Evolutionary conservation across 2,888 invertebrate species (phyloP).

Genomic region (Matsumyia berberina): DNA sequence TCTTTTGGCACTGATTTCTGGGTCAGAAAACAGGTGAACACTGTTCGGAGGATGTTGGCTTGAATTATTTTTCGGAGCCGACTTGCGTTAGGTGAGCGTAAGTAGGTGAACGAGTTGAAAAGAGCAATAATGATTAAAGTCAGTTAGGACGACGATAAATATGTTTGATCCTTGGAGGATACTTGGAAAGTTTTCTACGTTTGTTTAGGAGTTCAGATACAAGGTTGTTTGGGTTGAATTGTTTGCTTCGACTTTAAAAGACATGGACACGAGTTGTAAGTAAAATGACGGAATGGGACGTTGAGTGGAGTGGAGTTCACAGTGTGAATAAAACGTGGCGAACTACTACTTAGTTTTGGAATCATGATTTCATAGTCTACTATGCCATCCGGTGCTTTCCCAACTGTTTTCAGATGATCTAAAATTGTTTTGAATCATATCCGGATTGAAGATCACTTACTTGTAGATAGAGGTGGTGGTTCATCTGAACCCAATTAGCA

Average conservation of each 20-base stretch:
- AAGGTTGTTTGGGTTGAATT: neutral
- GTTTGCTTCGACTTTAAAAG: neutral
- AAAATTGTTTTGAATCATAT: no score
- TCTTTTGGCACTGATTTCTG: conserved; percentile 28
- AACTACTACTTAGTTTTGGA: no score
- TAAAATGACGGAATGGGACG: no score
- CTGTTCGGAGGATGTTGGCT: neutral
- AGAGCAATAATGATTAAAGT: conserved; percentile 25
- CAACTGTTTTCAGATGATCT: no score
- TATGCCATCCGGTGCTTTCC: no score
- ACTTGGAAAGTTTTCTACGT: conserved; percentile 1
- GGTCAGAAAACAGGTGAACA: conserved; percentile 35
- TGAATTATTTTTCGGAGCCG: neutral
- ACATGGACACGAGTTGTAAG: no score
- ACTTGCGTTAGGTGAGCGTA: neutral
- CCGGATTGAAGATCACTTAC: no score
- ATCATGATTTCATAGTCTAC: no score
- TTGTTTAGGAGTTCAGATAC: neutral
- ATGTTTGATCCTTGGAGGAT: conserved; percentile 20
- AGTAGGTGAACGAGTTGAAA: conserved; percentile 12
- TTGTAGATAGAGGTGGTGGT: no score
- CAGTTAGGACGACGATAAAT: conserved; percentile 9
- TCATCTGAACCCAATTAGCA: no score
- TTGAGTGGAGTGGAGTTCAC: no score
- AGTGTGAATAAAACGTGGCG: no score